These are phyloP conservation scores for Chionomys nivalis DNA, from an alignment of 2,113 vertebrate genomes.

Conservation along the genomic window DNA sequence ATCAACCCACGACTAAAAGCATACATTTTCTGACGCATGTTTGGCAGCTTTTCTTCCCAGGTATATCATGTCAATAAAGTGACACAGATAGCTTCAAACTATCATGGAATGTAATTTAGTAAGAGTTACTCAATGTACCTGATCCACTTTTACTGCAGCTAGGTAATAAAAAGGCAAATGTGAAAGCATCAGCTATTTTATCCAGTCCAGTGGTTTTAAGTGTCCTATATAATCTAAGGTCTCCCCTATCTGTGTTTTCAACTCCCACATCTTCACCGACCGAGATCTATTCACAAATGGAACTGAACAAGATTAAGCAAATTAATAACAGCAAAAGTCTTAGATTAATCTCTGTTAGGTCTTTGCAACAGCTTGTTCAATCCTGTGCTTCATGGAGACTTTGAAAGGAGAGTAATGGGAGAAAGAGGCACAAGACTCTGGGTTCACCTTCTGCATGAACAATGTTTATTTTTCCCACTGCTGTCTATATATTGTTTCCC, in stretches of 20 bases:
- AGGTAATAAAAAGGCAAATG: slow-evolving; percentile 65
- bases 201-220: slow-evolving; percentile 42
- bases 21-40: slow-evolving; percentile 57
- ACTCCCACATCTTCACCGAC: background rate
- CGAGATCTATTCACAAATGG: background rate
- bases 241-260: slow-evolving; percentile 35
- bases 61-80: slow-evolving; percentile 68
- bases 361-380: background rate
- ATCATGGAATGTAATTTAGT: slow-evolving; percentile 64
- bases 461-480: background rate
- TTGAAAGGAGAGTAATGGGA: background rate
- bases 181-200: slow-evolving; percentile 46
- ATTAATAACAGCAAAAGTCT: background rate
- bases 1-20: slow-evolving; percentile 50
- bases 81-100: slow-evolving; percentile 66
- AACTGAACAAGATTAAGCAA: background rate
- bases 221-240: slow-evolving; percentile 14
- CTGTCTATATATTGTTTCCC: background rate
- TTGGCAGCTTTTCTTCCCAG: slow-evolving; percentile 46
- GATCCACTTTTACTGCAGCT: slow-evolving; percentile 65
- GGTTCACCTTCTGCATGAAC: background rate
- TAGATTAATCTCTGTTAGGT: background rate
- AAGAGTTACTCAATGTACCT: slow-evolving; percentile 72
- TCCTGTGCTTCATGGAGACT: background rate
- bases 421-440: background rate